Percentiles rank a stretch among this genome's conserved stretches.
These are phyloP conservation scores for Aleiodes testaceus DNA, from an alignment of 2,888 invertebrate genomes.

Conservation along the genomic window DNA sequence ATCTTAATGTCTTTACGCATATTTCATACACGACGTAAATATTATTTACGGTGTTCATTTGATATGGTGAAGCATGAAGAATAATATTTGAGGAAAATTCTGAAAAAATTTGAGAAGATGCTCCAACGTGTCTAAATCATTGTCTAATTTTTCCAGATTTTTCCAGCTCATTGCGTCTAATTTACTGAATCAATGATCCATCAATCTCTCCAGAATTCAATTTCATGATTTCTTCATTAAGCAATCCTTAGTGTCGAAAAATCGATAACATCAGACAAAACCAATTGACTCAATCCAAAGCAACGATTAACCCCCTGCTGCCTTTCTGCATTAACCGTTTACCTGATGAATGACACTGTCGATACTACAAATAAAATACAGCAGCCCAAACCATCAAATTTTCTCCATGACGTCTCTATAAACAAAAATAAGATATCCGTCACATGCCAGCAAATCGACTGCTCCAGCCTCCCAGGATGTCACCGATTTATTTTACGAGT, in stretches of 20 bases:
- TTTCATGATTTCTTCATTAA: conserved; percentile 41
- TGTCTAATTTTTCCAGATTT: too few relatives aligned
- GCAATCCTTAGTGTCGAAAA: conserved; percentile 40
- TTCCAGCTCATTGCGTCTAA: too few relatives aligned
- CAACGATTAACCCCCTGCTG: neutral
- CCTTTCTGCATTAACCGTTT: conserved; percentile 5
- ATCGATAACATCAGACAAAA: conserved; percentile 41
- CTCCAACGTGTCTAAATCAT: too few relatives aligned
- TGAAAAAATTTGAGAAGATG: neutral
- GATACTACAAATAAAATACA: conserved; percentile 53
- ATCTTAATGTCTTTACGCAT: conserved; percentile 14
- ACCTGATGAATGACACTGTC: conserved; percentile 69
- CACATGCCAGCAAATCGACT: conserved; percentile 66
- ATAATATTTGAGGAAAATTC: neutral
- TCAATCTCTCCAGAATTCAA: neutral
- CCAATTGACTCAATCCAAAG: neutral
- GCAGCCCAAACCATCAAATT: neutral
- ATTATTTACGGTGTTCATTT: neutral
- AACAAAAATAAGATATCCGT: conserved; percentile 50
- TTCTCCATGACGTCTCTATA: conserved; percentile 68
- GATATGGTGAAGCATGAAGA: neutral
- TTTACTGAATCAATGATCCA: too few relatives aligned
- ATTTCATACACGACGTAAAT: conserved; percentile 12
- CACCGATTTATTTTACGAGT: conserved; percentile 71
- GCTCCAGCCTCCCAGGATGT: conserved; percentile 66